Evolutionary conservation across 1,140 invertebrate species (phyloP).

Genomic region (Cydia amplana): DNA sequence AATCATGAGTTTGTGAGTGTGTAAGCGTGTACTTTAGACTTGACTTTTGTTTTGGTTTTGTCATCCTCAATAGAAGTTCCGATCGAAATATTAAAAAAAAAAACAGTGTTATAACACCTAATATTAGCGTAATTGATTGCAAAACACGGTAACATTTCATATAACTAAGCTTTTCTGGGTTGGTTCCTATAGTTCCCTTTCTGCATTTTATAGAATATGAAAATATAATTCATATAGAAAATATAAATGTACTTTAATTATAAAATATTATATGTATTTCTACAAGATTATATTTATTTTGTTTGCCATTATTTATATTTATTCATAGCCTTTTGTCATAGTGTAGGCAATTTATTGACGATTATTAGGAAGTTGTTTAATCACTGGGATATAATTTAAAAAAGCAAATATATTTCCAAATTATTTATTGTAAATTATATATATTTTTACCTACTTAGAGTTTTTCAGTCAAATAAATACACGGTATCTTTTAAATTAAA

Average conservation of each 20-base stretch:
- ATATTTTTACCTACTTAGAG: slow-evolving; percentile 62
- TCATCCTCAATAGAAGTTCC: background rate
- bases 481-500: slow-evolving; percentile 74
- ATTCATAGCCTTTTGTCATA: background rate
- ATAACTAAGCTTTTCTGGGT: no score
- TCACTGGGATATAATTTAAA: slow-evolving; percentile 13
- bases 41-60: background rate
- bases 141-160: no score
- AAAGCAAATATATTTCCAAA: slow-evolving; percentile 47
- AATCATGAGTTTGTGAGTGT: slow-evolving; percentile 1
- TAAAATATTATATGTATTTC: no score
- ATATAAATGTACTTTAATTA: background rate
- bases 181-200: no score
- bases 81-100: no score
- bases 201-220: no score
- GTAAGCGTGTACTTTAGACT: background rate
- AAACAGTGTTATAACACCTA: background rate
- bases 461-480: slow-evolving; percentile 79
- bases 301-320: background rate
- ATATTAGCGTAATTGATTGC: no score
- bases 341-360: background rate
- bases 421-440: slow-evolving; percentile 74
- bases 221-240: background rate
- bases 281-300: background rate
- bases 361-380: background rate